These are phyloP conservation scores for Panulirus ornatus DNA, from an alignment of 1,140 invertebrate genomes.

Conservation along the genomic window DNA sequence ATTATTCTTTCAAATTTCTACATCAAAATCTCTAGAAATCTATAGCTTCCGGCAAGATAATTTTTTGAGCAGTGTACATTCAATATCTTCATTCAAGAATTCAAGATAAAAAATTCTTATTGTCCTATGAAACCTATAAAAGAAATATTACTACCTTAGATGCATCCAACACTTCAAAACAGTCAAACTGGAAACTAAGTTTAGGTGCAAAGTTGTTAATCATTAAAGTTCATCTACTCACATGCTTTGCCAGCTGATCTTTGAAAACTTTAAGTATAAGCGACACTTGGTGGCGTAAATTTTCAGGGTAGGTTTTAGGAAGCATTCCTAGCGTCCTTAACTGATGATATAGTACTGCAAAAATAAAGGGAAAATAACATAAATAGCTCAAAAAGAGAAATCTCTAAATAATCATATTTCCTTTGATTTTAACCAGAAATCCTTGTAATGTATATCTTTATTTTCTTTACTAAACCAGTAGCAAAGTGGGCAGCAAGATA, in stretches of 20 bases:
- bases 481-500: not conserved
- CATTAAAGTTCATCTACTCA: constrained; percentile 42
- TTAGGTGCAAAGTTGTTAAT: too few relatives aligned
- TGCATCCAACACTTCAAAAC: not conserved
- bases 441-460: not conserved
- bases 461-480: not conserved
- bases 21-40: too few relatives aligned
- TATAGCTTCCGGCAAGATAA: too few relatives aligned
- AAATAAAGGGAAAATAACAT: not conserved
- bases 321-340: constrained; percentile 64
- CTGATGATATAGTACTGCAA: constrained; percentile 69
- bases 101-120: too few relatives aligned
- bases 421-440: not conserved
- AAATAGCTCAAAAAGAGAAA: not conserved
- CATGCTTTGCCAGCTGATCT: constrained; percentile 52
- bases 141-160: too few relatives aligned
- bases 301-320: constrained; percentile 49
- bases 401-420: too few relatives aligned
- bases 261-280: constrained; percentile 65
- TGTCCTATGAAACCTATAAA: too few relatives aligned
- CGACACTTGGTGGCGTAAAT: constrained; percentile 37
- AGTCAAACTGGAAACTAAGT: not conserved
- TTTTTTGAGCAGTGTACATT: too few relatives aligned
- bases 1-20: too few relatives aligned
- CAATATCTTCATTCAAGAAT: too few relatives aligned